A percentile compares a stretch with the other conserved stretches of the same genome.
phyloP scores from a whole-genome alignment of 2,888 invertebrate genomes.

The Drosophila subsilvestris region DNA sequence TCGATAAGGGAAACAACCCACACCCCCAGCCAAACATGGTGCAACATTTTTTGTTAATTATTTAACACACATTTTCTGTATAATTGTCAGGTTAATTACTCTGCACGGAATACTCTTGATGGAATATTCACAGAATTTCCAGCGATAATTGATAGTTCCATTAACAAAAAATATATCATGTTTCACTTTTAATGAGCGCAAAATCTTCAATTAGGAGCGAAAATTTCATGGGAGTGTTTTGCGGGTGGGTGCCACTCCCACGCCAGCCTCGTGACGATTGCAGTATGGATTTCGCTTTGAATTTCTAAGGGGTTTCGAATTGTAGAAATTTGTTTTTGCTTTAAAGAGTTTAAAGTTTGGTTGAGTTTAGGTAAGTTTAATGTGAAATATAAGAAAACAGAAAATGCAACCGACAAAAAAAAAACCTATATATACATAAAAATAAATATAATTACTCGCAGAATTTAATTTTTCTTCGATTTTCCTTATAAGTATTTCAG shows the following conservation, averaged over 20 bases:
- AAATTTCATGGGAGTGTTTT: background rate
- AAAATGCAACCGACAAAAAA: no score
- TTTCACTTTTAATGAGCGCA: conserved; percentile 41
- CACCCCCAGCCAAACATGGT: conserved; percentile 9
- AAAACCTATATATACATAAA: no score
- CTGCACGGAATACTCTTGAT: conserved; percentile 25
- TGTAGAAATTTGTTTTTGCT: background rate
- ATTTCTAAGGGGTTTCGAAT: background rate
- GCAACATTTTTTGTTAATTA: conserved; percentile 49
- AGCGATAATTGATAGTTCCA: conserved; percentile 30
- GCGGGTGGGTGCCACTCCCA: background rate
- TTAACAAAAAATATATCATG: conserved; percentile 19
- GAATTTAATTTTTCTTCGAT: background rate
- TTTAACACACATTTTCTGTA: conserved; percentile 47
- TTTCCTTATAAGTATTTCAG: background rate
- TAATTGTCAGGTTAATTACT: conserved; percentile 60
- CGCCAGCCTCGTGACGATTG: background rate
- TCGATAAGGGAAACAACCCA: conserved; percentile 6
- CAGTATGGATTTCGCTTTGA: background rate
- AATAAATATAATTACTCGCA: background rate
- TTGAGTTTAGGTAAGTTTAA: no score
- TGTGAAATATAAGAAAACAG: no score
- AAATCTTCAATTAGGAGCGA: background rate
- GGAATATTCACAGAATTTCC: conserved; percentile 8
- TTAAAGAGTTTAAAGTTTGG: no score